A percentile compares a stretch with the other conserved stretches of the same genome.
Conservation (phyloP, 2,888 invertebrate genomes). For the Plemyria rubiginata region DNA sequence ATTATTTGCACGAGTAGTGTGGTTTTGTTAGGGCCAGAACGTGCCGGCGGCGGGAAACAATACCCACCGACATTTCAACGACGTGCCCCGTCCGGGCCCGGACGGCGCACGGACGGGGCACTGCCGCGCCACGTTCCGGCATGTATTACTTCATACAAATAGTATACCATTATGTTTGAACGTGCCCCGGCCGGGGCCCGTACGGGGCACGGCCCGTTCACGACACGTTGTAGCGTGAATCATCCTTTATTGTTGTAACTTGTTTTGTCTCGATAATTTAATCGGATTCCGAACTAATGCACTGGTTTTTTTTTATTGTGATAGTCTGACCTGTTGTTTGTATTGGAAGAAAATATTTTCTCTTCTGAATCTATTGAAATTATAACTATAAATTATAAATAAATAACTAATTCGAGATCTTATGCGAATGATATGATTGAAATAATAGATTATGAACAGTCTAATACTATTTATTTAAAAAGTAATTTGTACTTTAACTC, state of each 20-base stretch:
- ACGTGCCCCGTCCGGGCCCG: too few relatives aligned
- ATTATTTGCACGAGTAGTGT: too few relatives aligned
- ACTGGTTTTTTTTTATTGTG: constrained; percentile 38
- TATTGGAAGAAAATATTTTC: constrained; percentile 64
- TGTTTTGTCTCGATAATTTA: constrained; percentile 47
- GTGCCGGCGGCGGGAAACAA: too few relatives aligned
- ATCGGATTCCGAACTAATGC: constrained; percentile 40
- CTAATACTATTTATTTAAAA: constrained; percentile 69
- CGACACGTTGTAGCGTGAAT: too few relatives aligned
- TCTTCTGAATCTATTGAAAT: constrained; percentile 61
- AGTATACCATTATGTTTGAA: too few relatives aligned
- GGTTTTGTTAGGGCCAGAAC: too few relatives aligned
- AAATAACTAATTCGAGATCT: constrained; percentile 66
- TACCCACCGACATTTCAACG: too few relatives aligned
- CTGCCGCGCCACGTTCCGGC: too few relatives aligned
- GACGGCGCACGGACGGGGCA: too few relatives aligned
- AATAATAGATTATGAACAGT: constrained; percentile 61
- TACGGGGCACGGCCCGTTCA: too few relatives aligned
- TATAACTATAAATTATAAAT: constrained; percentile 71
- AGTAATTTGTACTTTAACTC: constrained; percentile 65
- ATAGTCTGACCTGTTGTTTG: constrained; percentile 53
- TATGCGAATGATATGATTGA: constrained; percentile 63
- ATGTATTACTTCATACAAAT: too few relatives aligned
- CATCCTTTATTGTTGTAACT: constrained; percentile 53
- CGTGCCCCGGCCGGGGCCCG: too few relatives aligned